phyloP scores from a whole-genome alignment of 2,113 vertebrate genomes.

The Cnemophilus loriae region DNA sequence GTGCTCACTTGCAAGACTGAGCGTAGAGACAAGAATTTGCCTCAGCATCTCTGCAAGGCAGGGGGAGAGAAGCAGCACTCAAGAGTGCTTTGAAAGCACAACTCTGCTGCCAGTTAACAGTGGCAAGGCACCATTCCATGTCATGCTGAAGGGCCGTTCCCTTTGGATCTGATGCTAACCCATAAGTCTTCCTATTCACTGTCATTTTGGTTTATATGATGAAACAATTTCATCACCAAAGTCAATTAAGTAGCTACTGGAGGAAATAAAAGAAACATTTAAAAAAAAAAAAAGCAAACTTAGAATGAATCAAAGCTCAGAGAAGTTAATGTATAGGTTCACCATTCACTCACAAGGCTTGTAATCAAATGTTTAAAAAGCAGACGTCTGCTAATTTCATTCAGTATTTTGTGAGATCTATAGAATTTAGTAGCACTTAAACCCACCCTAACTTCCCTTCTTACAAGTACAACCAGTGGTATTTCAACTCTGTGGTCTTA shows the following conservation, averaged over 20 bases:
- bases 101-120: not conserved
- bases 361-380: not conserved
- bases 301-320: not conserved
- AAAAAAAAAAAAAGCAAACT: not conserved
- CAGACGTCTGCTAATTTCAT: not conserved
- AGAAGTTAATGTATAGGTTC: not conserved
- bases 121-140: not conserved
- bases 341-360: not conserved
- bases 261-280: not conserved
- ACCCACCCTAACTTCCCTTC: not conserved
- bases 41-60: not conserved
- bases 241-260: not conserved
- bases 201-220: not conserved
- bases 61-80: not conserved
- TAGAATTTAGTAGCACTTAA: not conserved
- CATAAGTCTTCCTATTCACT: not conserved
- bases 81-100: not conserved
- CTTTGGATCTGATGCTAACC: not conserved
- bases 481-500: not conserved
- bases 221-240: not conserved
- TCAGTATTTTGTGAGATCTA: not conserved
- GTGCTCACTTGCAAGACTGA: not conserved
- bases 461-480: not conserved
- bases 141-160: not conserved
- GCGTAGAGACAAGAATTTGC: not conserved